phyloP scores from a whole-genome alignment of 2,113 vertebrate species.

The Okapia johnstoni region DNA sequence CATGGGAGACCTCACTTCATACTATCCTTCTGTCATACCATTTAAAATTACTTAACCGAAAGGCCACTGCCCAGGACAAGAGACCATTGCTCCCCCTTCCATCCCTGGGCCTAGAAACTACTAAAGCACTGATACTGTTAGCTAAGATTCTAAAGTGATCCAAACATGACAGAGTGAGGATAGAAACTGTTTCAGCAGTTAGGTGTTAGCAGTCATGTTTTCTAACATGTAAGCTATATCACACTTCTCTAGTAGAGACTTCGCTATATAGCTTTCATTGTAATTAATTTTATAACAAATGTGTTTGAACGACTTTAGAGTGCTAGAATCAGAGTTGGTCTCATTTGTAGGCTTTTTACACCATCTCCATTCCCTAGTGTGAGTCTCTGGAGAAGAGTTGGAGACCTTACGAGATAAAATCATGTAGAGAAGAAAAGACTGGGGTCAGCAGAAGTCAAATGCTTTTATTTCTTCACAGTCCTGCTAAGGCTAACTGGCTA shows the following conservation, averaged over 20 bases:
- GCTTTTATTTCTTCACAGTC: constrained; percentile 11
- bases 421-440: background rate
- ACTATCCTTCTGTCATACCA: background rate
- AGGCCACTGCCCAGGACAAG: background rate
- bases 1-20: background rate
- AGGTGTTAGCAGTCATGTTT: background rate
- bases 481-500: background rate
- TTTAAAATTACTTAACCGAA: background rate
- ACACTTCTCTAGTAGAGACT: background rate
- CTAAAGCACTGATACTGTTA: background rate
- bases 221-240: background rate
- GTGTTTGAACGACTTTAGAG: background rate
- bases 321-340: background rate
- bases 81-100: background rate
- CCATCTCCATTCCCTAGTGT: background rate
- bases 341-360: background rate
- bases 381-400: background rate
- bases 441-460: background rate
- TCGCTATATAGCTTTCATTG: background rate
- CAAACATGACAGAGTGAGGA: background rate
- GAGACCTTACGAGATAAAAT: background rate
- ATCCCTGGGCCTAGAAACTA: background rate
- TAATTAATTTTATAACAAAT: background rate
- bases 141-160: constrained; percentile 6
- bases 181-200: background rate